Evolutionary conservation across 1,140 invertebrate genomes (phyloP), one percentile per base, ranked within the genome.

Genomic region (Teleogryllus occipitalis): DNA sequence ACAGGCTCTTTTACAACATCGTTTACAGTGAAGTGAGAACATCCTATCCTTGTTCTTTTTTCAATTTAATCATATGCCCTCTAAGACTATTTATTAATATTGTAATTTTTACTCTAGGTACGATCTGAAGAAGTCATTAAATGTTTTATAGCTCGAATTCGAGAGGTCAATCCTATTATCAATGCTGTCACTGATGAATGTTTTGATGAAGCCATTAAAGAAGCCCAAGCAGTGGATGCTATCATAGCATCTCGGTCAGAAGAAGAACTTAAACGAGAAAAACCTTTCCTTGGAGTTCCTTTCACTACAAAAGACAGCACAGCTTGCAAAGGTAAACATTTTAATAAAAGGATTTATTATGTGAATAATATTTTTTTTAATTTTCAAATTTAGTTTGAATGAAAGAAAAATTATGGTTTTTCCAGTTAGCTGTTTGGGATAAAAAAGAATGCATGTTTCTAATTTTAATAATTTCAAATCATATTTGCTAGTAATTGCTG

Each of bases 121-220:
- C 91, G 88, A 74, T 90, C 90, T 15, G 92, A 92, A 84, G 89
- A 92, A 82, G 90, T 97, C 15, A 93, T 97, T 0, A 88, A 87
- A 82, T 88, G 91, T 8, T 94, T 92, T 83, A 93, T 96, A 79
- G 89, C 93, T 48, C 88, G 96, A 82, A 96, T 96, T 75, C 90
- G 92, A 83, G 89, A 92, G 86, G 92, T 96, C 0, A 96, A 97
- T 85, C 87, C 87, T 12, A 86, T 93, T 27, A 83, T 97, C 49
- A 97, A 97, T 87, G 92, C 94, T 47, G 89, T 97, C 1, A 93
- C 95, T 0, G 94, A 96, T 83, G 89, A 94, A 82, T 85, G 95
- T 84, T 94, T 90, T 84, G 89, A 91, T 15, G 90, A 83, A 18
- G 88, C 88, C 18, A 80, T 89, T 10, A 81, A 83, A 79, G 85